These are phyloP conservation scores for Drosophila algonquin DNA, from an alignment of 2,888 invertebrate species.

Conservation along the genomic window DNA sequence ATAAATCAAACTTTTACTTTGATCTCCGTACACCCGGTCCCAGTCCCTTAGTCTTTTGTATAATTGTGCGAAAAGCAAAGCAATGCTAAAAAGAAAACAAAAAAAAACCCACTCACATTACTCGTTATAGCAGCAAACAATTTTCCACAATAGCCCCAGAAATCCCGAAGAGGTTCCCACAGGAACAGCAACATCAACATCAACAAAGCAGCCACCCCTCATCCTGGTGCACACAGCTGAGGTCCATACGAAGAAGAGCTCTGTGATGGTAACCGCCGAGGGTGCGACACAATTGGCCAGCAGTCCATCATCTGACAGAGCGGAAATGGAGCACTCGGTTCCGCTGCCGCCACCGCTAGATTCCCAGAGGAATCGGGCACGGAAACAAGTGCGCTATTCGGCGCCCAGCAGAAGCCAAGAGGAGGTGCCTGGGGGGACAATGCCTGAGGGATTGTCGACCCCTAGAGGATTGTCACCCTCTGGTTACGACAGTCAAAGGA, in stretches of 20 bases:
- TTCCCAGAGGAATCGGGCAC: constrained; percentile 20
- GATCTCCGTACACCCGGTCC: neutral
- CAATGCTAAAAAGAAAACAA: constrained; percentile 23
- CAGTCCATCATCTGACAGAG: constrained; percentile 1
- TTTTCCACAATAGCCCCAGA: constrained; percentile 78
- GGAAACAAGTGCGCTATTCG: constrained; percentile 65
- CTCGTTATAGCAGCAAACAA: constrained; percentile 82
- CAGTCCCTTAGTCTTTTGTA: constrained; percentile 33
- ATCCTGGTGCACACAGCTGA: constrained; percentile 79
- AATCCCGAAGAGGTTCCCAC: constrained; percentile 28
- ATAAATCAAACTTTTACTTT: constrained; percentile 29
- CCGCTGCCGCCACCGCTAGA: constrained; percentile 31
- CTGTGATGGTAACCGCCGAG: constrained; percentile 53
- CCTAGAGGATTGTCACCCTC: constrained; percentile 1
- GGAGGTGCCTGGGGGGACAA: constrained; percentile 46
- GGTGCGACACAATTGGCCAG: constrained; percentile 55
- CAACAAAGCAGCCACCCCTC: constrained; percentile 62
- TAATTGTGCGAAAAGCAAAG: constrained; percentile 54
- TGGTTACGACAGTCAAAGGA: neutral
- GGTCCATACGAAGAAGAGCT: constrained; percentile 70
- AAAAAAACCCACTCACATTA: constrained; percentile 73
- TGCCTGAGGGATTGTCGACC: neutral
- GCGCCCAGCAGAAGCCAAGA: constrained; percentile 43
- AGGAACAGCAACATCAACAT: constrained; percentile 24
- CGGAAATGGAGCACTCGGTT: constrained; percentile 21